A percentile compares a stretch with the other conserved stretches of the same genome.
Conservation (phyloP, 2,888 invertebrate species). For the Erynnis tages region DNA sequence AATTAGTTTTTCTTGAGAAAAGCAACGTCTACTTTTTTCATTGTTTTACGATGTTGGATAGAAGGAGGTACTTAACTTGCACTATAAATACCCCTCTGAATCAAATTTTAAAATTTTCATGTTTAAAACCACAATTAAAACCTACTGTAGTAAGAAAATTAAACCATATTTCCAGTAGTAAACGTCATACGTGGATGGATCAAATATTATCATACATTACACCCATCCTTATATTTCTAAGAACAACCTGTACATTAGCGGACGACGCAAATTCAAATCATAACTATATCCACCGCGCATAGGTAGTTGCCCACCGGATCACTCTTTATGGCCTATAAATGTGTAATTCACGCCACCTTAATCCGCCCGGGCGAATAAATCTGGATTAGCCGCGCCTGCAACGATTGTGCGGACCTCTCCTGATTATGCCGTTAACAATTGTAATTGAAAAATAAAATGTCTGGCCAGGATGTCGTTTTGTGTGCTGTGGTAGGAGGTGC, state of each 20-base stretch:
- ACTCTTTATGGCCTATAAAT: constrained; percentile 81
- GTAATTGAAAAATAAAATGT: constrained; percentile 76
- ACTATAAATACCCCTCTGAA: too few relatives aligned
- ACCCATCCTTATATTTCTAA: not conserved
- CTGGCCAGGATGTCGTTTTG: constrained; percentile 22
- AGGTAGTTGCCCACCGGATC: constrained; percentile 76
- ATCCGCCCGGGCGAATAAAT: constrained; percentile 78
- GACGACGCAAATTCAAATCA: constrained; percentile 57
- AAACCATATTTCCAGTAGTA: too few relatives aligned
- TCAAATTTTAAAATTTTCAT: too few relatives aligned
- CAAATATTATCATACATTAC: too few relatives aligned
- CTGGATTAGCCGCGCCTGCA: constrained; percentile 74
- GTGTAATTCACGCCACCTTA: constrained; percentile 81
- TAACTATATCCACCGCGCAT: constrained; percentile 68
- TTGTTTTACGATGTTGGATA: too few relatives aligned
- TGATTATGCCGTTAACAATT: constrained; percentile 80
- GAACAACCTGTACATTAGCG: constrained; percentile 29
- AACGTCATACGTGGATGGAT: too few relatives aligned
- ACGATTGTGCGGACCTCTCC: constrained; percentile 70
- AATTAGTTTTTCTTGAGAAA: too few relatives aligned
- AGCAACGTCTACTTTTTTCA: too few relatives aligned
- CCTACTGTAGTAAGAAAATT: too few relatives aligned
- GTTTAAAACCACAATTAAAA: too few relatives aligned
- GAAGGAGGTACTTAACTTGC: too few relatives aligned
- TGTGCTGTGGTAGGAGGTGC: too few relatives aligned